Conservation (phyloP, 2,888 invertebrate genomes). For the Furcula furcula region DNA sequence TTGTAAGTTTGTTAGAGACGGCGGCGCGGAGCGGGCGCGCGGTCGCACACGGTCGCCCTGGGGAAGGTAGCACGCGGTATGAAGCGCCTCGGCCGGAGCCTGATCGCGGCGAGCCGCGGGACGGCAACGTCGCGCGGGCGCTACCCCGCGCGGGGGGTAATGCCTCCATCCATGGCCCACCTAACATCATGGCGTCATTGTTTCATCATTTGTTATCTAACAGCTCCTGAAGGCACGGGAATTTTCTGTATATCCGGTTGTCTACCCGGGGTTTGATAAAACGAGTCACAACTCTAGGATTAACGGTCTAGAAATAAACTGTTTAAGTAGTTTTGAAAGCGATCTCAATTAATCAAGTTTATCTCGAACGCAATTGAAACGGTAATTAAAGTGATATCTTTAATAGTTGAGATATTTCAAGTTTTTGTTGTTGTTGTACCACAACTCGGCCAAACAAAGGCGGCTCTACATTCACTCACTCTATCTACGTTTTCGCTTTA, state of each 20-base stretch:
- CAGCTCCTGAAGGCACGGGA: constrained; percentile 45
- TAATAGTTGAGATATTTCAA: neutral
- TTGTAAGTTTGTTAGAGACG: constrained; percentile 60
- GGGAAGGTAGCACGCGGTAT: constrained; percentile 60
- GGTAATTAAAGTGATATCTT: neutral
- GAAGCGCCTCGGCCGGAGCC: constrained; percentile 32
- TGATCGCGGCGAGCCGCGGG: constrained; percentile 41
- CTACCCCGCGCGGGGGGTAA: constrained; percentile 48
- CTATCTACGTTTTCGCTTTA: neutral
- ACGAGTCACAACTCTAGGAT: too few relatives aligned
- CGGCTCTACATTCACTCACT: too few relatives aligned
- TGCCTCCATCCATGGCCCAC: constrained; percentile 45
- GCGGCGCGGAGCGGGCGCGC: constrained; percentile 40
- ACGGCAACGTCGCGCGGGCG: constrained; percentile 56
- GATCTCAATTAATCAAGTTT: neutral
- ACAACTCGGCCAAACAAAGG: too few relatives aligned
- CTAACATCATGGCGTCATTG: constrained; percentile 57
- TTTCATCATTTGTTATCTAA: constrained; percentile 63
- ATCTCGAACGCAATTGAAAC: neutral
- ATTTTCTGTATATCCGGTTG: constrained; percentile 29
- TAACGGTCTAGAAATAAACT: neutral
- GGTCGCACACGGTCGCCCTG: constrained; percentile 50
- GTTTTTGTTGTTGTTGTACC: too few relatives aligned
- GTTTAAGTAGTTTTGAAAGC: neutral
- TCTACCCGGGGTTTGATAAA: too few relatives aligned